phyloP scores from a whole-genome alignment of 92 coral and sea anemone species.

The Epizoanthus scotinus region DNA sequence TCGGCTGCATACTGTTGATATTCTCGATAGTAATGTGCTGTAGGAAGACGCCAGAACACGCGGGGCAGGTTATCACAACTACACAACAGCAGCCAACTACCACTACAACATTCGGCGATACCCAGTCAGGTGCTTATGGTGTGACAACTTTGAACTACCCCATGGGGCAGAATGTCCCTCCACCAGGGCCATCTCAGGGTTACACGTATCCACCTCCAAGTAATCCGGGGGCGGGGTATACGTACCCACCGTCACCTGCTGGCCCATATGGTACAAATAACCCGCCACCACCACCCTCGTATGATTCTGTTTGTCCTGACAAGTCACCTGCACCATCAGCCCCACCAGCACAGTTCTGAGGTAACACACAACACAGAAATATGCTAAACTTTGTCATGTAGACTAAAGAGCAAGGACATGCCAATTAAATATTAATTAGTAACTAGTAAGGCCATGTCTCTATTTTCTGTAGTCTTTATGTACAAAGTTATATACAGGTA shows the following conservation, averaged over 20 bases:
- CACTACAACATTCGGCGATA: not conserved
- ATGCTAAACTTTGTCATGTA: too few relatives aligned
- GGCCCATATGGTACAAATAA: not conserved
- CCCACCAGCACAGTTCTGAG: not conserved
- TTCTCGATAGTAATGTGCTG: not conserved
- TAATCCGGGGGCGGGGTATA: too few relatives aligned
- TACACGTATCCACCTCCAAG: constrained; percentile 9
- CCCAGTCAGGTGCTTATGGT: not conserved
- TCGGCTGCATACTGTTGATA: constrained; percentile 26
- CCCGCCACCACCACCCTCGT: constrained; percentile 4
- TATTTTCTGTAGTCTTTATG: too few relatives aligned
- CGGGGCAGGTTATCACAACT: not conserved
- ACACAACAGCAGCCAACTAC: not conserved
- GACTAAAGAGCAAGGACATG: too few relatives aligned
- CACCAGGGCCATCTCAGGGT: constrained; percentile 12
- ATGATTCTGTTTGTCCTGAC: constrained; percentile 9
- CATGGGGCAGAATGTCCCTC: not conserved
- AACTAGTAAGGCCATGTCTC: too few relatives aligned
- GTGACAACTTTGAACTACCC: constrained; percentile 13
- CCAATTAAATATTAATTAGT: too few relatives aligned
- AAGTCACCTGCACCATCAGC: not conserved
- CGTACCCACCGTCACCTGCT: not conserved
- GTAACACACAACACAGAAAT: too few relatives aligned
- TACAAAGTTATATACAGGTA: too few relatives aligned
- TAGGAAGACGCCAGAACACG: not conserved